phyloP scores from a whole-genome alignment of 2,888 invertebrate genomes.

The Synanthedon andrenaeformis region DNA sequence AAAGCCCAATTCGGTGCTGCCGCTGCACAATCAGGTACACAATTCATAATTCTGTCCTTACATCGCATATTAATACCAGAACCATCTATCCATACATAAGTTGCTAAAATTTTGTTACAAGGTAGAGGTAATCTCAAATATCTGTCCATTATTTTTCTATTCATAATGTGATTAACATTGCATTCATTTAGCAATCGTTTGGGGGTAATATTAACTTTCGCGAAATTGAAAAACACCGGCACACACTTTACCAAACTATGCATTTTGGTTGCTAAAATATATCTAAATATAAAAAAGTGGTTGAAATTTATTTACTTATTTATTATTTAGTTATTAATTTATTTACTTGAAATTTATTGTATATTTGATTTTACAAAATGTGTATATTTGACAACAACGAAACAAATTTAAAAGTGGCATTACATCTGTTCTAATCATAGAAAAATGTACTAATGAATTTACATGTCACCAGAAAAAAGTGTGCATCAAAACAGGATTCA shows the following conservation, averaged over 20 bases:
- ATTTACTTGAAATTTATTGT: too few species aligned
- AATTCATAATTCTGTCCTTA: constrained; percentile 76
- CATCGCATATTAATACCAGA: constrained; percentile 77
- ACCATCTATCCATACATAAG: constrained; percentile 85
- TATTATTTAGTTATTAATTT: too few species aligned
- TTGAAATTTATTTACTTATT: too few species aligned
- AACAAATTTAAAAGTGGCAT: too few species aligned
- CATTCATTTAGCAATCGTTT: constrained; percentile 41
- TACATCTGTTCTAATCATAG: too few species aligned
- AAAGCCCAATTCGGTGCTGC: constrained; percentile 86
- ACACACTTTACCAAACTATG: not conserved
- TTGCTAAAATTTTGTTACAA: constrained; percentile 72
- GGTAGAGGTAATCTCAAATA: constrained; percentile 71
- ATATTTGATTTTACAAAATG: too few species aligned
- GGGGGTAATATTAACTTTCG: not conserved
- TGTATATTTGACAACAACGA: too few species aligned
- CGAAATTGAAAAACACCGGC: not conserved
- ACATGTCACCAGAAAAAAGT: too few species aligned
- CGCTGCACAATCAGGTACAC: constrained; percentile 68
- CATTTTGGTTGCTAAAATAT: not conserved
- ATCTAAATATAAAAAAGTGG: not conserved
- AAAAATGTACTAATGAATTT: too few species aligned
- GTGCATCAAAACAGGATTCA: too few species aligned
- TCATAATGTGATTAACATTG: constrained; percentile 54
- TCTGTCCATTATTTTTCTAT: constrained; percentile 58